These are phyloP conservation scores for Tympanoctomys barrerae DNA, from an alignment of 2,797 vertebrate species.

Conservation along the genomic window DNA sequence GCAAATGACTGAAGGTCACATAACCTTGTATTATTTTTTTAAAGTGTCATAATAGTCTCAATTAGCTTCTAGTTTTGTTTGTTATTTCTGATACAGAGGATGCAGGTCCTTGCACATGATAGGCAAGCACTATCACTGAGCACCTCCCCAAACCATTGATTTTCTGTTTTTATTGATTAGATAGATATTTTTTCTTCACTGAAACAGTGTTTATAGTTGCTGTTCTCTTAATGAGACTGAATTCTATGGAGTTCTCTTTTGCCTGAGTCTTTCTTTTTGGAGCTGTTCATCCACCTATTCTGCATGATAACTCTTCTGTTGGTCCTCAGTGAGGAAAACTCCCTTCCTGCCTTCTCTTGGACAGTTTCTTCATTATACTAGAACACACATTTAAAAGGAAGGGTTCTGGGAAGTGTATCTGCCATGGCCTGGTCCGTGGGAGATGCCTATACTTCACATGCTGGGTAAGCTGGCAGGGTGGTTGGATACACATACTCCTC, in stretches of 20 bases:
- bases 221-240: not conserved
- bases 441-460: not conserved
- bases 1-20: not conserved
- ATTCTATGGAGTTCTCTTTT: not conserved
- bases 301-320: not conserved
- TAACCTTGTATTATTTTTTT: not conserved
- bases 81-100: not conserved
- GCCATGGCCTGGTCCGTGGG: not conserved
- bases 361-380: constrained; percentile 15
- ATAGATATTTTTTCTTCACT: not conserved
- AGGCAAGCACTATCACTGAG: too few relatives aligned
- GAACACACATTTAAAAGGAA: not conserved
- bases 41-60: not conserved
- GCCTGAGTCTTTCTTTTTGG: not conserved
- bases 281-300: not conserved
- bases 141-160: too few relatives aligned
- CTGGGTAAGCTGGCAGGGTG: not conserved
- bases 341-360: not conserved
- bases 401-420: not conserved
- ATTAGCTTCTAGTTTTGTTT: not conserved
- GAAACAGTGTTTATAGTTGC: not conserved
- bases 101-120: not conserved
- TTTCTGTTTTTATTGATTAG: not conserved
- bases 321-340: not conserved
- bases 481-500: not conserved